Percentiles rank a stretch among this genome's conserved stretches.
Conservation (phyloP, 2,113 vertebrate species). For the Centropus bengalensis region DNA sequence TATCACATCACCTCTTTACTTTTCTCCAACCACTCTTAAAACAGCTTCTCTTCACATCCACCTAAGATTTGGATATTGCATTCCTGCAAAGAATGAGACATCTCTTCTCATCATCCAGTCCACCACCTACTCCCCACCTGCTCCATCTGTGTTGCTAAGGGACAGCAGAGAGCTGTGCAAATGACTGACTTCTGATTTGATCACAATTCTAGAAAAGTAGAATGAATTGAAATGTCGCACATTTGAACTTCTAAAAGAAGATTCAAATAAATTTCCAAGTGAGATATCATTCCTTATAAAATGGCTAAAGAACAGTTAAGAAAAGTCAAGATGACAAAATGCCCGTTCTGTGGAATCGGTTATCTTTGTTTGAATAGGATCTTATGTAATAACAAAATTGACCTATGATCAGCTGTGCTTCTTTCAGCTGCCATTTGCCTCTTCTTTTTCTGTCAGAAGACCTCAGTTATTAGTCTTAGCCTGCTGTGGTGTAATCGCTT, state of each 20-base stretch:
- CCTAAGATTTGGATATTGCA: background rate
- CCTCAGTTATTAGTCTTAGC: background rate
- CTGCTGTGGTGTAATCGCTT: background rate
- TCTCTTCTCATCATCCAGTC: conserved; percentile 20
- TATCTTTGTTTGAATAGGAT: background rate
- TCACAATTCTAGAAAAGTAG: conserved; percentile 10
- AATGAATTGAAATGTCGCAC: background rate
- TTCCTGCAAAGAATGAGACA: conserved; percentile 49
- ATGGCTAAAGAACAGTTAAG: background rate
- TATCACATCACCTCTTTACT: background rate
- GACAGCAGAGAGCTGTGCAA: conserved; percentile 31
- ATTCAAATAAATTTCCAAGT: background rate
- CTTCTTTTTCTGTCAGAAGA: background rate
- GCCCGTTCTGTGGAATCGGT: background rate
- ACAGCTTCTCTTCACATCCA: conserved; percentile 7
- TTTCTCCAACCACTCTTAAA: background rate
- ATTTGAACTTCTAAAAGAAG: background rate
- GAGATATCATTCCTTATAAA: background rate
- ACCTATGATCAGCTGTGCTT: background rate
- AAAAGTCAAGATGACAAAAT: background rate
- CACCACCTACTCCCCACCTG: conserved; percentile 67
- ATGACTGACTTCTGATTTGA: conserved; percentile 12
- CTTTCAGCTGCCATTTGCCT: background rate
- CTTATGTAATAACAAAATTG: rapidly evolving
- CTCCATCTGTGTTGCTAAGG: conserved; percentile 65